phyloP scores from a whole-genome alignment of 2,797 vertebrate genomes.

The Myripristis jacobus region DNA sequence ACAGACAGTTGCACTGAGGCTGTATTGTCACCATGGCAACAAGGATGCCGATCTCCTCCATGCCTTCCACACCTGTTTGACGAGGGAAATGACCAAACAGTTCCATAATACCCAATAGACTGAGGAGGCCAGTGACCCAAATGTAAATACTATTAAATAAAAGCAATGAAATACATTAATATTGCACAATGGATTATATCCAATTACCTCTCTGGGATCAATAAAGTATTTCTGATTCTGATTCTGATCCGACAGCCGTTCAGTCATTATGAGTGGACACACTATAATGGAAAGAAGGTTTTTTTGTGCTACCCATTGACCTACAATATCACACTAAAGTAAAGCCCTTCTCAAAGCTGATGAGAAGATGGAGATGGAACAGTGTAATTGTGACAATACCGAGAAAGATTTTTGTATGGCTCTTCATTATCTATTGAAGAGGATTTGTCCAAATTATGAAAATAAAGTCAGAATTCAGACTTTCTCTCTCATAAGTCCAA shows the following conservation, averaged over 20 bases:
- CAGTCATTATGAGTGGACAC: not conserved
- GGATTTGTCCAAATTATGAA: no score
- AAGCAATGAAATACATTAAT: conserved; percentile 2
- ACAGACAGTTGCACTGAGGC: conserved; percentile 30
- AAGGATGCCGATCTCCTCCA: conserved; percentile 38
- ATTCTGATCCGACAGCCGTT: no score
- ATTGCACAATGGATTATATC: conserved; percentile 11
- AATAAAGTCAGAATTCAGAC: no score
- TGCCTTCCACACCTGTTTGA: conserved; percentile 34
- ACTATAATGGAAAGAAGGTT: not conserved
- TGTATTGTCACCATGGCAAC: conserved; percentile 4
- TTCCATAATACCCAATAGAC: not conserved
- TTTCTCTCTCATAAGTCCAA: no score
- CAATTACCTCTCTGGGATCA: no score
- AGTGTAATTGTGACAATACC: conserved; percentile 4
- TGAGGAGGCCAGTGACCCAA: conserved; percentile 20
- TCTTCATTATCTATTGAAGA: no score
- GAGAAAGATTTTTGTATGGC: not conserved
- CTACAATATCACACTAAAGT: not conserved
- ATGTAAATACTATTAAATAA: not conserved
- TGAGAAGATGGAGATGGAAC: not conserved
- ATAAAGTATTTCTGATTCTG: no score
- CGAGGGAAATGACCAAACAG: not conserved
- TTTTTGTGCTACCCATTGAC: not conserved
- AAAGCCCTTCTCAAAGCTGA: not conserved